These are phyloP conservation scores for Oryctes rhinoceros DNA, from an alignment of 1,140 invertebrate species.

Conservation along the genomic window DNA sequence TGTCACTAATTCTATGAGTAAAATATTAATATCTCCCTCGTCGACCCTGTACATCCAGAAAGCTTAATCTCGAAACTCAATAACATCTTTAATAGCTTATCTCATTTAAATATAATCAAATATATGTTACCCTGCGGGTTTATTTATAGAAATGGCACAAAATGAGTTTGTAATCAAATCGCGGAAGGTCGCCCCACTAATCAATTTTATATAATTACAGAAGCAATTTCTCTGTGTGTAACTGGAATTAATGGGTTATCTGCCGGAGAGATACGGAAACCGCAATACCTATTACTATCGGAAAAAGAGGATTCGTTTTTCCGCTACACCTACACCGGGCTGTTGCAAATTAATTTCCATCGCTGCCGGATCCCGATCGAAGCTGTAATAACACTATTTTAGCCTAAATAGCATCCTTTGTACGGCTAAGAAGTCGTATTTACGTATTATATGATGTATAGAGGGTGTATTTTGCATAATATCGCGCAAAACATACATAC, in stretches of 20 bases:
- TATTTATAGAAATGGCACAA: neutral
- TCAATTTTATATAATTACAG: constrained; percentile 1
- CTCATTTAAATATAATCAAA: constrained; percentile 12
- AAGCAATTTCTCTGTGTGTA: constrained; percentile 18
- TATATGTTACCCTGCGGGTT: constrained; percentile 1
- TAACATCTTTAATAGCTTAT: neutral
- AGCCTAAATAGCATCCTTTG: neutral
- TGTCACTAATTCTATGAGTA: too few species aligned
- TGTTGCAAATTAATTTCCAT: neutral
- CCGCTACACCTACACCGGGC: too few species aligned
- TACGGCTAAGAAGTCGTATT: neutral
- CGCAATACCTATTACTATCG: neutral
- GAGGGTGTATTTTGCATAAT: constrained; percentile 1
- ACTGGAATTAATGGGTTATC: constrained; percentile 12
- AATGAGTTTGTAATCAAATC: constrained; percentile 16
- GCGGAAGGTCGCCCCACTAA: neutral
- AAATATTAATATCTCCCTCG: too few species aligned
- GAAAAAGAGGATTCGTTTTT: neutral
- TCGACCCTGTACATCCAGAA: too few species aligned
- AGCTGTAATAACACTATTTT: neutral
- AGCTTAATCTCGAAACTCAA: neutral
- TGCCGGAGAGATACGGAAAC: neutral
- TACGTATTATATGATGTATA: neutral
- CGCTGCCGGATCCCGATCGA: neutral
- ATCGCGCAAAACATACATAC: neutral